Conservation (phyloP, 2,888 invertebrate species). For the Spicauda simplicius region DNA sequence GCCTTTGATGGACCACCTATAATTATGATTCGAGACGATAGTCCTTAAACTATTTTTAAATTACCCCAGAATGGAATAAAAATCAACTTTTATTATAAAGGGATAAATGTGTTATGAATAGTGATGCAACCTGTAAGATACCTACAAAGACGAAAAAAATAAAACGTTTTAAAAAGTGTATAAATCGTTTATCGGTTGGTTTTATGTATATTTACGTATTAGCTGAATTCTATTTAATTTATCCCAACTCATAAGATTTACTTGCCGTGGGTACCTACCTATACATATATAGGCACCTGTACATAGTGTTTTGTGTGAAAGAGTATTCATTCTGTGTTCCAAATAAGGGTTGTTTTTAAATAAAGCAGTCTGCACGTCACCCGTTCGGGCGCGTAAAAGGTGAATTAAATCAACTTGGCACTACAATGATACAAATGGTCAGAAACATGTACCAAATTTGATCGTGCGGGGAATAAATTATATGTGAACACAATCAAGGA, state of each 20-base stretch:
- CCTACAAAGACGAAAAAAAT: conserved; percentile 54
- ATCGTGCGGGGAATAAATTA: conserved; percentile 81
- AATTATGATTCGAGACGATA: conserved; percentile 72
- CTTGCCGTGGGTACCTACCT: neutral
- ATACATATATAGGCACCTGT: neutral
- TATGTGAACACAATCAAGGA: conserved; percentile 82
- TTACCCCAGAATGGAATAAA: conserved; percentile 67
- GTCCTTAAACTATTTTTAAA: conserved; percentile 79
- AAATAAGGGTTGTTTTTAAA: conserved; percentile 41
- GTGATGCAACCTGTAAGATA: conserved; percentile 66
- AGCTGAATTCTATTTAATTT: no score
- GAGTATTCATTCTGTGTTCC: conserved; percentile 28
- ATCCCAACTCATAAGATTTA: neutral
- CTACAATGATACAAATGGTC: conserved; percentile 74
- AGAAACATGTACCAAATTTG: conserved; percentile 80
- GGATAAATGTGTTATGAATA: conserved; percentile 55
- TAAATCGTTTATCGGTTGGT: no score
- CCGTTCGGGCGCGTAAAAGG: conserved; percentile 52
- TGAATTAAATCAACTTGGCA: conserved; percentile 63
- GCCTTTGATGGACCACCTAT: conserved; percentile 70
- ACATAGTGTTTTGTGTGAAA: neutral
- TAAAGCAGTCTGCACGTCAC: conserved; percentile 52
- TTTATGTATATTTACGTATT: no score
- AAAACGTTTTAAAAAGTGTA: conserved; percentile 33
- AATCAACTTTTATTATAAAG: conserved; percentile 66